Evolutionary conservation across 2,888 invertebrate genomes (phyloP).

Genomic region (Phrixothrix hirtus): DNA sequence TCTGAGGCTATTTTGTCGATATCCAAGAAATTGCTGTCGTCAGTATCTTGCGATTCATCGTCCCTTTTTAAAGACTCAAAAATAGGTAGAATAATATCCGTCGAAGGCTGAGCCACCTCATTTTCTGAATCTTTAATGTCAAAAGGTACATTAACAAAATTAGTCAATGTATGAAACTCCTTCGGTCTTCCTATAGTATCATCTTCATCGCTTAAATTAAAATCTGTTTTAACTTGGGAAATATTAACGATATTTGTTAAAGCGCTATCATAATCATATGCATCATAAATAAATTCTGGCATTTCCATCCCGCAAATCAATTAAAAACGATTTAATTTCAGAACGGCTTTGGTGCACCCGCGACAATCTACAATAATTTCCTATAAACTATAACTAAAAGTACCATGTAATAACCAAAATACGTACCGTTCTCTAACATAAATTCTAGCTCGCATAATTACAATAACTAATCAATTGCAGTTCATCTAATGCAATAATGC

Average conservation of each 20-base stretch:
- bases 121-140: conserved; percentile 1
- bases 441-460: background rate
- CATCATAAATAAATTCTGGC: conserved; percentile 1
- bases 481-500: background rate
- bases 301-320: background rate
- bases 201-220: conserved; percentile 2
- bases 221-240: conserved; percentile 1
- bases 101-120: background rate
- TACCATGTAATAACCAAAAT: background rate
- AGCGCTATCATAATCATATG: conserved; percentile 2
- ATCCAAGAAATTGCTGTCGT: background rate
- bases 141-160: background rate
- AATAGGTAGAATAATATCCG: background rate
- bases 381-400: background rate
- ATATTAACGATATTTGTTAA: background rate
- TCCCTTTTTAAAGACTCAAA: background rate
- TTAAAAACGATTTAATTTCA: background rate
- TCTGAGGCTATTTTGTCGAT: background rate
- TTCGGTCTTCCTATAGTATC: background rate
- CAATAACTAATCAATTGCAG: background rate
- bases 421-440: background rate
- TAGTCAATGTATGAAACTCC: conserved; percentile 2
- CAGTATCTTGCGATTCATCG: background rate
- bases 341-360: background rate
- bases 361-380: background rate